Conservation (phyloP, 2,113 vertebrate genomes). For the Sebastes fasciatus region DNA sequence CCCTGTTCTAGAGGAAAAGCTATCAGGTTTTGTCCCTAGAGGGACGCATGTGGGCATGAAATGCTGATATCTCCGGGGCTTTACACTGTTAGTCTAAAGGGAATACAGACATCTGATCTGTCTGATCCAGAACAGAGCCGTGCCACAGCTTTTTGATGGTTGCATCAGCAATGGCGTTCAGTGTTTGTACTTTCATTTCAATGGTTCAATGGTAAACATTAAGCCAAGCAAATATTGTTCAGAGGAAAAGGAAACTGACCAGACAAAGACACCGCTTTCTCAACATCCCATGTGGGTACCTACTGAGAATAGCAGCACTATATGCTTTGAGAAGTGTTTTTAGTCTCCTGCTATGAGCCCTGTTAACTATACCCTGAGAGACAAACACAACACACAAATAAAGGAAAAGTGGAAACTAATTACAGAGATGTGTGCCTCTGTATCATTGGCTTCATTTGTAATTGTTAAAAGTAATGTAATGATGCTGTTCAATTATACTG, state of each 20-base stretch:
- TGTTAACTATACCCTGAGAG: slow-evolving; percentile 13
- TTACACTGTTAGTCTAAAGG: neutral
- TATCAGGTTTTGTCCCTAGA: neutral
- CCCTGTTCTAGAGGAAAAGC: neutral
- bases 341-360: neutral
- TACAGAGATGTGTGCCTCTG: neutral
- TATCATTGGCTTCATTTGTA: neutral
- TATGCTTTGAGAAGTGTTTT: slow-evolving; percentile 21
- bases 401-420: neutral
- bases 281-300: slow-evolving; percentile 12
- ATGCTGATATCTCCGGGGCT: neutral
- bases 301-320: slow-evolving; percentile 1
- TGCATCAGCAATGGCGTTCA: slow-evolving; percentile 23
- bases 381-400: slow-evolving; percentile 18
- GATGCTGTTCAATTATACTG: neutral
- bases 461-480: neutral
- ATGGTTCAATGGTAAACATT: neutral
- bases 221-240: neutral
- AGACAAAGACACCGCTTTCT: neutral
- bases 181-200: neutral
- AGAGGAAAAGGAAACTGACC: slow-evolving; percentile 17
- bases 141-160: slow-evolving; percentile 18
- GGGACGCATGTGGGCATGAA: neutral
- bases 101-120: slow-evolving; percentile 5
- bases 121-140: neutral